phyloP scores from a whole-genome alignment of 2,888 invertebrate species.

The Platycnemis pennipes region DNA sequence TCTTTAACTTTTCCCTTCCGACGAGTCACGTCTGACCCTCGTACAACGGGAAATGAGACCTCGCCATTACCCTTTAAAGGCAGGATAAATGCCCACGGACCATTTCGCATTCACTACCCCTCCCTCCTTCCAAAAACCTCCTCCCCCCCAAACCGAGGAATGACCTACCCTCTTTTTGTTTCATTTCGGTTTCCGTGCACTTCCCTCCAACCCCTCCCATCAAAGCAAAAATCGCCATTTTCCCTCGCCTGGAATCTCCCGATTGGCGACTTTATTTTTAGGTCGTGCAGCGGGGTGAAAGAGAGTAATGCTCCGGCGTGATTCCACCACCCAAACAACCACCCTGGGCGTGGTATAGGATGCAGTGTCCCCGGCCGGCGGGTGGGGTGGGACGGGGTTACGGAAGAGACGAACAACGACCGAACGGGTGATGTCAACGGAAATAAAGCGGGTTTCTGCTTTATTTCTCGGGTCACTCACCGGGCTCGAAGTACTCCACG shows the following conservation, averaged over 20 bases:
- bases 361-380: not conserved
- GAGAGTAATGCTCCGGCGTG: not conserved
- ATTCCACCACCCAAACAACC: not conserved
- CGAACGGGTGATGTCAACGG: not conserved
- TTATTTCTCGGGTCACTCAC: not conserved
- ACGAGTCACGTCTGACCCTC: conserved; percentile 3
- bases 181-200: not conserved
- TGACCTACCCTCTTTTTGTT: not conserved
- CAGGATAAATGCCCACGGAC: conserved; percentile 23
- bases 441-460: not conserved
- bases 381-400: not conserved
- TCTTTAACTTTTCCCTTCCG: not conserved
- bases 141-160: not conserved
- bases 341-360: not conserved
- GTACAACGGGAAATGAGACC: not conserved
- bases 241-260: not conserved
- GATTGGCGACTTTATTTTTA: conserved; percentile 12
- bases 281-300: not conserved
- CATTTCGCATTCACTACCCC: conserved; percentile 10
- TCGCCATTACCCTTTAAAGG: not conserved
- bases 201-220: not conserved
- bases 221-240: not conserved
- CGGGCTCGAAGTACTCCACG: not conserved
- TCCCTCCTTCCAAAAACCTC: not conserved
- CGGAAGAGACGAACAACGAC: not conserved